Conservation (phyloP, 2,113 vertebrate species). For the Eulemur macaco region DNA sequence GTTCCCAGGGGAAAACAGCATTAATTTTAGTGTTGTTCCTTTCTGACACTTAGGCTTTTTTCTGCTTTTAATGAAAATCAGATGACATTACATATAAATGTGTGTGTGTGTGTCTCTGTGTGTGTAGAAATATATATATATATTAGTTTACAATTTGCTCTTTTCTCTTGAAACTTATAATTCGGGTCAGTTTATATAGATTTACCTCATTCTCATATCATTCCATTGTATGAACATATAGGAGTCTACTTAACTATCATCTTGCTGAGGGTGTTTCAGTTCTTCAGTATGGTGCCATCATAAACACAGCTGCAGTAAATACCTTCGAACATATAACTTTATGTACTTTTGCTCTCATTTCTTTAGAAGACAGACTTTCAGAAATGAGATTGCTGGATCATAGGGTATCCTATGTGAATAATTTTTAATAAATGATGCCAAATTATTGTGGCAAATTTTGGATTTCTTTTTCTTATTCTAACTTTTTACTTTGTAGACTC, state of each 20-base stretch:
- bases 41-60: background rate
- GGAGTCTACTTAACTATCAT: background rate
- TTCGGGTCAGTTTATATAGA: background rate
- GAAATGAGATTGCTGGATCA: background rate
- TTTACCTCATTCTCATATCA: background rate
- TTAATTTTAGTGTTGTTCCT: background rate
- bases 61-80: slow-evolving; percentile 4
- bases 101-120: background rate
- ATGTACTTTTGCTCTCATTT: background rate
- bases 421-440: background rate
- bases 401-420: background rate
- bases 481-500: background rate
- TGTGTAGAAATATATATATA: background rate
- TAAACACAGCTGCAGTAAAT: background rate
- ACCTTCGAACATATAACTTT: background rate
- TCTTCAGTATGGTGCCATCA: background rate
- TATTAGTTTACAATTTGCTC: background rate
- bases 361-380: background rate
- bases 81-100: background rate
- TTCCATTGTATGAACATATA: background rate
- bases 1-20: background rate
- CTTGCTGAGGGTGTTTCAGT: background rate
- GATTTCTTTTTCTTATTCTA: background rate
- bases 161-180: background rate
- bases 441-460: background rate